These are phyloP conservation scores for Nesometra sesokonis DNA, from an alignment of 35 echinoderm and acorn worm genomes.

Conservation along the genomic window DNA sequence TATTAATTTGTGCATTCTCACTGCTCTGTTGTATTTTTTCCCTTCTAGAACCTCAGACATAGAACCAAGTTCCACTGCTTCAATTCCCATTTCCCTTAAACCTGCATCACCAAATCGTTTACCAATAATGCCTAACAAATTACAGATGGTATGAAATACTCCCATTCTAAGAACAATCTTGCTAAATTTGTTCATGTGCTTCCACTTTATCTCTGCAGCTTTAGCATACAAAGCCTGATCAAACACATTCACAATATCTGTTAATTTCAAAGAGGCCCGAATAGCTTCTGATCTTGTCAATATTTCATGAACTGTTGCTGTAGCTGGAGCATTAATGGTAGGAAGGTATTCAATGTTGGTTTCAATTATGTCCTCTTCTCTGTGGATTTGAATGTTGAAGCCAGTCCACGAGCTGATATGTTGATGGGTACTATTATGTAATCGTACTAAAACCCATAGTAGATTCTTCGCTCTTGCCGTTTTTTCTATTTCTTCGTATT, in stretches of 20 bases:
- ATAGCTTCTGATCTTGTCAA: not conserved
- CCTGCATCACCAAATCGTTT: conserved; percentile 28
- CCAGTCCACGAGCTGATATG: conserved; percentile 32
- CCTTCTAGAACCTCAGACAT: conserved; percentile 14
- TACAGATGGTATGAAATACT: conserved; percentile 31
- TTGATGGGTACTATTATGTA: not conserved
- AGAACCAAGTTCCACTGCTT: conserved; percentile 28
- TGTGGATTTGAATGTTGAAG: conserved; percentile 4
- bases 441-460: not conserved
- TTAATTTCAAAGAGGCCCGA: not conserved
- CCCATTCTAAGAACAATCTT: conserved; percentile 10
- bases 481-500: not conserved
- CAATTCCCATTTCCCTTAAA: conserved; percentile 17
- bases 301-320: conserved; percentile 19
- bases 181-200: not conserved
- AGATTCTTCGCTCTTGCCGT: conserved; percentile 4
- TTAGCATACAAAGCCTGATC: conserved; percentile 29
- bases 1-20: conserved; percentile 36
- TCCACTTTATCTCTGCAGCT: conserved; percentile 22
- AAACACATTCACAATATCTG: not conserved
- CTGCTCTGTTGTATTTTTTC: conserved; percentile 17
- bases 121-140: conserved; percentile 24
- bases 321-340: conserved; percentile 28
- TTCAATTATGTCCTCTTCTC: not conserved
- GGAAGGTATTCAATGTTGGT: conserved; percentile 25